Base-by-base conservation (phyloP, 2,888 invertebrate genomes). In the Drosophila lutescens region DNA sequence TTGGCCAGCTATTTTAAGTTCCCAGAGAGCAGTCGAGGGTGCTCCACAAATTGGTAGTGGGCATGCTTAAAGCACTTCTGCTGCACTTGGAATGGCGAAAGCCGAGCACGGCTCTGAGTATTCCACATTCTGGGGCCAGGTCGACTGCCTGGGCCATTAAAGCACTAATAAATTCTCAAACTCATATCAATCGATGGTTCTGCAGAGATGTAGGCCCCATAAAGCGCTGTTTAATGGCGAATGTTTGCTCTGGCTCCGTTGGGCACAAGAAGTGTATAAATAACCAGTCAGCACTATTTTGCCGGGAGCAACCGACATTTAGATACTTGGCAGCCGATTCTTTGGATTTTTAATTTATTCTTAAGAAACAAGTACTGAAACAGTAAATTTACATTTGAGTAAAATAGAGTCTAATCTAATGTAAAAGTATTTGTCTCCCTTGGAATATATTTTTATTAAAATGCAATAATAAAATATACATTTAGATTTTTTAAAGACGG, bases 161-260 rank as follows among this genome's bases (percentile, higher is more conserved):
- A 60, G 63, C 53, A 57, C 65, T 60, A 65, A 79, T 76, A 78
- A 78, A 81, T 81, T 80, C 68, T 56, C 61, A 69, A 63, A 58
- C 55, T 65, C 67, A 68, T 68, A 77, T 80, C 77, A 80, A 74
- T 78, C 71, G 66, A 72, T 68, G 56, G 63, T 56, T 58, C 44
- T 38, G 60, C 60, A 55, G 59, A 46, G 54, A 53, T 53, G 53
- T 59, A 49, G 10, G 65, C 50, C 62, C 62, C 77, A 66, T 67
- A 73, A 79, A 75, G 67, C 47, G 38, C 23, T 58, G 65, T 68
- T 80, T 77, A 79, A 79, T 77, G 72, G 59, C 70, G 26, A 23
- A 63, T 57, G 57, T 20, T 43, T 20, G 44, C 32, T 51, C 26
- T 6, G 36, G 30, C 57, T 32, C 46, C 32, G 38, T 51, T 57